These are phyloP conservation scores for Galeopsomyia nigrocyanea DNA, from an alignment of 2,888 invertebrate species.

Conservation along the genomic window DNA sequence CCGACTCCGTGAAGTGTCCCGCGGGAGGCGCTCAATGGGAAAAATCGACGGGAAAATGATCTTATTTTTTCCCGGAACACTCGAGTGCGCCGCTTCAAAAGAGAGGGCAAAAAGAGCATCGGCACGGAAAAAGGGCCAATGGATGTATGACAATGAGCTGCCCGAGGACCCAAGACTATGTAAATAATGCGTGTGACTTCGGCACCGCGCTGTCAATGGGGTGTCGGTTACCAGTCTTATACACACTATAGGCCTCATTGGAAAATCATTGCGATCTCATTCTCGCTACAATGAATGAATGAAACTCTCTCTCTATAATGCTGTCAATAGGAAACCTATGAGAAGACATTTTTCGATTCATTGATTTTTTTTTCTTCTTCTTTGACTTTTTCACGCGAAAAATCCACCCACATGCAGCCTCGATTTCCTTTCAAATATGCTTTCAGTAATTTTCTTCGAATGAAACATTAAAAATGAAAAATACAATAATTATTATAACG, in stretches of 20 bases:
- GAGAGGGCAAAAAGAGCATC: background rate
- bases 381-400: background rate
- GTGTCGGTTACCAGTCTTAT: slow-evolving; percentile 4
- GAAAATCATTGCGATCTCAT: slow-evolving; percentile 39
- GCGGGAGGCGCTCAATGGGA: slow-evolving; percentile 24
- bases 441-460: no score
- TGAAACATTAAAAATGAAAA: no score
- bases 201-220: background rate
- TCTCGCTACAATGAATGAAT: background rate
- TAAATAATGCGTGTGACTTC: slow-evolving; percentile 31
- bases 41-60: slow-evolving; percentile 40
- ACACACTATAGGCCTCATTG: slow-evolving; percentile 21
- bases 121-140: no score
- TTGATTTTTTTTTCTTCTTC: slow-evolving; percentile 24
- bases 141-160: no score
- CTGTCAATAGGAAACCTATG: background rate
- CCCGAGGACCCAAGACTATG: background rate
- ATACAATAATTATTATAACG: no score
- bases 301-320: background rate
- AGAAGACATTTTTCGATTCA: slow-evolving; percentile 19
- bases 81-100: background rate
- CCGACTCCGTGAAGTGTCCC: slow-evolving; percentile 23
- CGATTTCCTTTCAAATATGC: no score
- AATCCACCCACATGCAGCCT: no score
- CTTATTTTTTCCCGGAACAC: slow-evolving; percentile 38